Base-by-base conservation (phyloP, 2,888 invertebrate genomes). In the Mimas tiliae region DNA sequence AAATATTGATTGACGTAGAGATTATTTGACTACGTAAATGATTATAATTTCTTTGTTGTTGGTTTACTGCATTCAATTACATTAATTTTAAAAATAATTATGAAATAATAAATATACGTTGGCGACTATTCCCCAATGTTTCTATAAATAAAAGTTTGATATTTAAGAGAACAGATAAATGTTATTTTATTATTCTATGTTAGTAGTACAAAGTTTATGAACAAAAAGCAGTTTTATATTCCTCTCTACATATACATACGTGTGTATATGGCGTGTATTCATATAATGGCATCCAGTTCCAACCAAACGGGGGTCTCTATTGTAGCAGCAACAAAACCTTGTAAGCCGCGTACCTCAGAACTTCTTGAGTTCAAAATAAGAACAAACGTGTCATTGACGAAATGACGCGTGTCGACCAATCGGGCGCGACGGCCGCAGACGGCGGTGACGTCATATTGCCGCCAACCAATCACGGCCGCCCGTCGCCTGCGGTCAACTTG, bases 321-420 rank as follows among this genome's bases (percentile, higher is more conserved):
- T 91, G 89, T 90, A 74, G 71, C 76, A 76, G 82, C 75, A 85
- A 90, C 89, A 91, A 92, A 88, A 82, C 81, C 81, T 74, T 84
- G 88, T 89, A 86, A 88, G 80, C 77, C 81, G 74, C 84, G 85
- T 87, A 86, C 88, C 83, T 85, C 85, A 72, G 58, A 83, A 87
- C 85, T 90, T 90, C 90, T 90, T 91, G 82, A 85, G 86, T 85
- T 85, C 79, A 87, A 92, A 93, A 93, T 93, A 93, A 93, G 93
- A 93, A 93, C 92, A 93, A 93, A 92, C 89, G 86, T 93, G 91
- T 92, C 92, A 93, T 92, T 91, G 93, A 92, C 83, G 89, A 92
- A 93, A 92, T 93, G 91, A 93, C 90, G 92, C 91, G 91, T 91
- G 91, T 91, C 93, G 91, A 91, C 93, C 93, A 93, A 93, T 93